Evolutionary conservation across 2,113 vertebrate genomes (phyloP).

Genomic region (Gasterosteus nipponicus): DNA sequence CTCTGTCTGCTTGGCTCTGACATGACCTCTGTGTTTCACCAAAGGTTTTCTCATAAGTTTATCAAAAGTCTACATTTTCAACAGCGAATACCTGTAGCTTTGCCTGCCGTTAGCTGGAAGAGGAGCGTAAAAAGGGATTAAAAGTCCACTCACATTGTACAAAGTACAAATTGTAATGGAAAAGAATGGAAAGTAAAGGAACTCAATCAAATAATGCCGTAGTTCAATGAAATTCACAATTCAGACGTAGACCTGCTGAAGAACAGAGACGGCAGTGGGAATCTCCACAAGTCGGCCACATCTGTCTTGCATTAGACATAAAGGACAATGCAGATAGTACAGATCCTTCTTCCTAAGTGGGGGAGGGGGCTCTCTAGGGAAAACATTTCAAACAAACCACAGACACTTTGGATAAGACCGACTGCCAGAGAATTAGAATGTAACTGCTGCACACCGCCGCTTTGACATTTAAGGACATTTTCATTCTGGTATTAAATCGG

Average conservation of each 20-base stretch:
- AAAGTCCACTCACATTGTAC: background rate
- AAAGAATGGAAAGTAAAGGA: background rate
- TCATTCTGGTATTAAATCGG: background rate
- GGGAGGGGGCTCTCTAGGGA: slow-evolving; percentile 66
- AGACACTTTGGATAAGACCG: background rate
- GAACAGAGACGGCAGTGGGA: slow-evolving; percentile 56
- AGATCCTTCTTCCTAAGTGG: slow-evolving; percentile 61
- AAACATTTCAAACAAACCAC: slow-evolving; percentile 75
- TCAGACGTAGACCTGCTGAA: slow-evolving; percentile 24
- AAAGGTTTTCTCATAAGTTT: background rate
- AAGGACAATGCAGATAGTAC: slow-evolving; percentile 76
- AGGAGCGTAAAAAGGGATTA: background rate
- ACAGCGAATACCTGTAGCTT: background rate
- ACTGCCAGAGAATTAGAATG: background rate
- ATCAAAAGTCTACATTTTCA: background rate
- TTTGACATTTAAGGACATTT: background rate
- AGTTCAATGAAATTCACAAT: background rate
- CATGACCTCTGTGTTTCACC: background rate
- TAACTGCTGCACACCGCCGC: background rate
- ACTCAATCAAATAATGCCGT: background rate
- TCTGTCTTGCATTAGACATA: slow-evolving; percentile 80
- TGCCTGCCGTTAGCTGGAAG: background rate
- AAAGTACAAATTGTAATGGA: background rate
- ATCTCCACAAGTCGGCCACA: slow-evolving; percentile 67
- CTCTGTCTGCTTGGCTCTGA: background rate